Percentiles rank a stretch among this genome's conserved stretches.
Conservation (phyloP, 64 coral and sea anemone genomes). For the Montipora capricornis region DNA sequence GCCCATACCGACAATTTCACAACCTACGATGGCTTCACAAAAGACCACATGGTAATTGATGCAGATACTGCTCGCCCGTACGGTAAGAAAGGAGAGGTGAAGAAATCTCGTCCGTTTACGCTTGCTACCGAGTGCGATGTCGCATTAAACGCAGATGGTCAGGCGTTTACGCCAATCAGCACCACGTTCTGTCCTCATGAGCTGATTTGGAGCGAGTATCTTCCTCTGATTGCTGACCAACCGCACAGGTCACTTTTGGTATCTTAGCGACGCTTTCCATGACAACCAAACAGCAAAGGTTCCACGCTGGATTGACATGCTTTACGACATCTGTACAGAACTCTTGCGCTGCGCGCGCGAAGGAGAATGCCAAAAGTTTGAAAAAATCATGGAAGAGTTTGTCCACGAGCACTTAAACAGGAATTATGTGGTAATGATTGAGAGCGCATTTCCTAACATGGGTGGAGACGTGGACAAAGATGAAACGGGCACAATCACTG, state of each 20-base stretch:
- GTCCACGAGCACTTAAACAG: too few species aligned
- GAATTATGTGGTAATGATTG: background rate
- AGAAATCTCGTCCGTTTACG: too few species aligned
- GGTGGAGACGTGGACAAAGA: slow-evolving; percentile 33
- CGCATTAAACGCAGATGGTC: too few species aligned
- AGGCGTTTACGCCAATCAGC: slow-evolving; percentile 8
- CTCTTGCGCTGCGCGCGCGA: slow-evolving; percentile 22
- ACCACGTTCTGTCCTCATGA: slow-evolving; percentile 42
- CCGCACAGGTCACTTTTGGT: slow-evolving; percentile 47
- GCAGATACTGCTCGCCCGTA: too few species aligned
- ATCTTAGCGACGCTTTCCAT: slow-evolving; percentile 1
- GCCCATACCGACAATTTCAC: too few species aligned
- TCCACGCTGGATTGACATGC: slow-evolving; percentile 23
- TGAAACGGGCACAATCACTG: background rate
- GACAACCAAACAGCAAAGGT: background rate
- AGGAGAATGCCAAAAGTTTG: background rate
- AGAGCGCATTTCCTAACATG: slow-evolving; percentile 20
- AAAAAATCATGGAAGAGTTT: too few species aligned
- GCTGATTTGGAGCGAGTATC: background rate
- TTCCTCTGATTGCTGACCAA: slow-evolving; percentile 10
- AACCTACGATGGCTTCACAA: too few species aligned
- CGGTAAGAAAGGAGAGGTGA: too few species aligned
- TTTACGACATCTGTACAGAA: slow-evolving; percentile 12
- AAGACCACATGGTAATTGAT: too few species aligned
- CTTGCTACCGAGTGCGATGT: too few species aligned